A percentile compares a stretch with the other conserved stretches of the same genome.
Conservation (phyloP, 1,140 invertebrate genomes). For the Dinoponera quadriceps region DNA sequence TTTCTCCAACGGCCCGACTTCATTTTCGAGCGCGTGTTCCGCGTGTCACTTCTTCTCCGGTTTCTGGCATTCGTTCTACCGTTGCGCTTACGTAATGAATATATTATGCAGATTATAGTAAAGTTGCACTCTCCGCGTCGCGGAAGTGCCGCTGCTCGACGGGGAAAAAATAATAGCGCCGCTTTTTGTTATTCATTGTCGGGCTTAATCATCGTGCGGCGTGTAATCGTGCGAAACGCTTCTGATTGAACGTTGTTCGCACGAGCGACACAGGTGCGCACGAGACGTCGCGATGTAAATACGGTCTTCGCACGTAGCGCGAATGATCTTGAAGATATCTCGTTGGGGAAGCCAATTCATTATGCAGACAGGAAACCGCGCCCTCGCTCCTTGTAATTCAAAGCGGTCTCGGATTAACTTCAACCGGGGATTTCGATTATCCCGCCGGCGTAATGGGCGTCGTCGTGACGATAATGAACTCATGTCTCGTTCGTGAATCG, state of each 20-base stretch:
- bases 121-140: neutral
- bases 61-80: neutral
- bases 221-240: slow-evolving; percentile 2
- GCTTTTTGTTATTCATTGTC: slow-evolving; percentile 27
- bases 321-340: too few relatives aligned
- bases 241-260: neutral
- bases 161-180: neutral
- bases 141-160: slow-evolving; percentile 10
- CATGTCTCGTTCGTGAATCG: too few relatives aligned
- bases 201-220: neutral
- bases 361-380: too few relatives aligned
- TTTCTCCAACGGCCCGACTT: slow-evolving; percentile 1
- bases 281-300: too few relatives aligned
- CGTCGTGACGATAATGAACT: too few relatives aligned
- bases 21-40: slow-evolving; percentile 13
- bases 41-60: slow-evolving; percentile 15
- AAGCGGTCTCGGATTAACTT: too few relatives aligned
- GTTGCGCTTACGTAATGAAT: slow-evolving; percentile 42
- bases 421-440: too few relatives aligned
- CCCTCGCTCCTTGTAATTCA: too few relatives aligned
- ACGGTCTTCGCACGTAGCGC: too few relatives aligned
- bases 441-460: too few relatives aligned
- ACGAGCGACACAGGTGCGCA: too few relatives aligned
- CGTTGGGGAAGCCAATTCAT: too few relatives aligned
- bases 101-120: slow-evolving; percentile 39